Base-by-base conservation (phyloP, 1,140 invertebrate species). In the Asobara japonica region DNA sequence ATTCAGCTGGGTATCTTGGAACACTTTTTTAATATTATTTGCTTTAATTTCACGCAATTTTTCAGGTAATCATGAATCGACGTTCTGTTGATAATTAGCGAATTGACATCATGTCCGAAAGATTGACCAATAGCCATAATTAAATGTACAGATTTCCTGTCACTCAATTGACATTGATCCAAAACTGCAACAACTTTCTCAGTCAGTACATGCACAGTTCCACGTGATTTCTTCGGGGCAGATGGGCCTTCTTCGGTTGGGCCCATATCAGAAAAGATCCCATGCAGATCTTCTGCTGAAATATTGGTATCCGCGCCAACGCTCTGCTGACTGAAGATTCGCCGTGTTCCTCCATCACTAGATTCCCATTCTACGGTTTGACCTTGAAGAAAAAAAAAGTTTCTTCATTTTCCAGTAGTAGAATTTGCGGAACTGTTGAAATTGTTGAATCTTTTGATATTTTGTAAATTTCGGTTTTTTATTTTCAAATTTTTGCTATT, bases 11-110 rank as follows among this genome's bases (percentile, higher is more conserved):
- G 31, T 48, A 60, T 68, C 31, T 62, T 69, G 70, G 41, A 73
- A 77, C 60, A 73, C n/a, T 69, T 69, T 20, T 75, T 69, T 73
- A 10, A 77, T 73, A 27, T 75, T 48, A 64, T 60, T 41, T 56
- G 56, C 68, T 71, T 73, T 75, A 29, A 20, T 68, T 69, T 75
- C 29, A 25, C 73, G 71, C 33, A 75, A 56, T 31, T 73, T 41
- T 31, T 71, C 33, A 68, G 48, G 45, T 33, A 51, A 13, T 38
- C 62, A 10, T 61, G 75, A 56, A 77, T 73, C 41, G 76, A 77
- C 41, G 71, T 36, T 45, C 65, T 61, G 48, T 77, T 75, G 18
- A 77, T 22, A 16, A 77, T 65, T 33, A 77, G 71, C 16, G 71
- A 64, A 62, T 71, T 62, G 16, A 73, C 51, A 31, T 77, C 68